These are phyloP conservation scores for Zeus faber DNA, from an alignment of 2,113 vertebrate genomes.

Conservation along the genomic window DNA sequence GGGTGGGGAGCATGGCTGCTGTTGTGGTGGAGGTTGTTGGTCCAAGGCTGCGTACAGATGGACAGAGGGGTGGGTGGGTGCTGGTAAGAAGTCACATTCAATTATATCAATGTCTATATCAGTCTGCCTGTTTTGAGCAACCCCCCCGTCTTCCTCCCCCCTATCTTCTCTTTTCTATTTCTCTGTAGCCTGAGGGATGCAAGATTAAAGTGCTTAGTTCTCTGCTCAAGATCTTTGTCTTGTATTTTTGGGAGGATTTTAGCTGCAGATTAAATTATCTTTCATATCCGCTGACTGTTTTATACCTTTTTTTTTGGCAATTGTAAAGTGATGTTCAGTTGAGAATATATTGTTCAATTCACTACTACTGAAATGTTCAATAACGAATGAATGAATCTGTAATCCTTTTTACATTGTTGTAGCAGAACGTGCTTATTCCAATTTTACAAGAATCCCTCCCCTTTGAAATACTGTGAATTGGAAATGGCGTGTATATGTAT, in stretches of 20 bases:
- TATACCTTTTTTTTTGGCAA: too few relatives aligned
- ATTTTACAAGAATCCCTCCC: slow-evolving; percentile 3
- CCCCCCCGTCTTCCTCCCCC: slow-evolving; percentile 5
- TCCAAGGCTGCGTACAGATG: slow-evolving; percentile 71
- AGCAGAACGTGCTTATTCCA: not conserved
- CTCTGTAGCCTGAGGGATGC: slow-evolving; percentile 35
- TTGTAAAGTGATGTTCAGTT: too few relatives aligned
- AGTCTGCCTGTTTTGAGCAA: slow-evolving; percentile 51
- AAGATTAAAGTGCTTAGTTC: slow-evolving; percentile 68
- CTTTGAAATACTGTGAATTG: not conserved
- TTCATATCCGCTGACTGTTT: too few relatives aligned
- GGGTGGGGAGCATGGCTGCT: slow-evolving; percentile 46
- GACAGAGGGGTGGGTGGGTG: slow-evolving; percentile 64
- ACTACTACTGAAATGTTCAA: not conserved
- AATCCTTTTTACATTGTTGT: not conserved
- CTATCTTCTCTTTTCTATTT: slow-evolving; percentile 27
- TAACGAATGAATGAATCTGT: not conserved
- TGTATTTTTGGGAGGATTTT: too few relatives aligned
- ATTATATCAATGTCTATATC: slow-evolving; percentile 79
- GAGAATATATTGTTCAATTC: not conserved
- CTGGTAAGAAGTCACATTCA: slow-evolving; percentile 75
- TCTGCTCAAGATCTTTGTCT: slow-evolving; percentile 62
- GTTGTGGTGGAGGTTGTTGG: too few relatives aligned
- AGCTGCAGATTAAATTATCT: too few relatives aligned
- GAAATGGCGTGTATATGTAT: not conserved